Evolutionary conservation across 2,113 vertebrate species (phyloP).

Genomic region (Halcyon senegalensis): DNA sequence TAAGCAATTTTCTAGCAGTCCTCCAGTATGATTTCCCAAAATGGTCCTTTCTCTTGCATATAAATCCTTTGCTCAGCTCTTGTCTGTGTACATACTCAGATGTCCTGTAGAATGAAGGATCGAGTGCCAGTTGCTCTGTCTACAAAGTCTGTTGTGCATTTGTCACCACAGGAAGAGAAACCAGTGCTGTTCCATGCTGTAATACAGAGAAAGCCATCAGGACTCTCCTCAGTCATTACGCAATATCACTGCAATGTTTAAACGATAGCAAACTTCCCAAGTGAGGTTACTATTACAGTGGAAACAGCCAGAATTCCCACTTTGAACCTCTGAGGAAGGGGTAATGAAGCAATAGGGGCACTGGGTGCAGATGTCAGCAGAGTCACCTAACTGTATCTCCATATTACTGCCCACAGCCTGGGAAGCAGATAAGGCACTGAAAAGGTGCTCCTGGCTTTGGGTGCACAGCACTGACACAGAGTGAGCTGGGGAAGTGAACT

Average conservation of each 20-base stretch:
- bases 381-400: rapidly evolving
- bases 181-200: background rate
- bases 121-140: background rate
- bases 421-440: background rate
- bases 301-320: background rate
- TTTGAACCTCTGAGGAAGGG: background rate
- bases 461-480: background rate
- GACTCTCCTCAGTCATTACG: background rate
- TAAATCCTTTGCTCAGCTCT: background rate
- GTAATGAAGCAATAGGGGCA: background rate
- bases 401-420: background rate
- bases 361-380: background rate
- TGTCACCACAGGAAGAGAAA: background rate
- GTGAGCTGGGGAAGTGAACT: background rate
- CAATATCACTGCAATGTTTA: background rate
- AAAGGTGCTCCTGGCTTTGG: background rate
- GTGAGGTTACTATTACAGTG: background rate
- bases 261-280: background rate
- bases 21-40: background rate
- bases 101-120: background rate
- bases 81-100: background rate
- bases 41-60: background rate
- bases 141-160: background rate
- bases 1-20: background rate
- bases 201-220: background rate